Percentiles rank a stretch among this genome's conserved stretches.
phyloP scores from a whole-genome alignment of 2,113 vertebrate genomes.

The Ictalurus punctatus region DNA sequence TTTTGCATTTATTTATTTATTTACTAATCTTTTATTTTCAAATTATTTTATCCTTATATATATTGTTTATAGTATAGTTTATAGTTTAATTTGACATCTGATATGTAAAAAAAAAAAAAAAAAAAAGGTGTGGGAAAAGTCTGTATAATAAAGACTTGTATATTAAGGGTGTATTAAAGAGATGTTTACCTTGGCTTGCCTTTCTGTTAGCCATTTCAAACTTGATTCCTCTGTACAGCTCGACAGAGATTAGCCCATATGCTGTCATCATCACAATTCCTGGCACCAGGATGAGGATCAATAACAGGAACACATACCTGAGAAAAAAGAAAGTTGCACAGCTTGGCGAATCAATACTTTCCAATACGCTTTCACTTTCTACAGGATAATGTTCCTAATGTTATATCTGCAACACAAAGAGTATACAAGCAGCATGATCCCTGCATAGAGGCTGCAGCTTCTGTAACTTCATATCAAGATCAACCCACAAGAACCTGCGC shows the following conservation, averaged over 20 bases:
- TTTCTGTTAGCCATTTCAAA: conserved; percentile 85
- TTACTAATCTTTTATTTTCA: not conserved
- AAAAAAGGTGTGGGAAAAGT: not conserved
- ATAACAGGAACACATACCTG: conserved; percentile 90
- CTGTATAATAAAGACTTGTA: not conserved
- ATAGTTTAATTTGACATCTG: not conserved
- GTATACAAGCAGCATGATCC: not conserved
- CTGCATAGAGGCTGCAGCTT: not conserved
- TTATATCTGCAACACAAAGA: conserved; percentile 1
- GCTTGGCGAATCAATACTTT: conserved; percentile 16
- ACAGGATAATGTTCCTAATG: conserved; percentile 29
- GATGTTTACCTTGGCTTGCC: conserved; percentile 79
- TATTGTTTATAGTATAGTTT: not conserved
- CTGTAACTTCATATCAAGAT: not conserved
- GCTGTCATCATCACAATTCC: conserved; percentile 93
- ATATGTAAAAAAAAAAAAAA: not conserved
- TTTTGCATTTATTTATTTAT: not conserved
- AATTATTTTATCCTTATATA: not conserved
- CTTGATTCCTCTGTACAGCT: conserved; percentile 92
- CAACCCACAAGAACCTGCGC: not conserved
- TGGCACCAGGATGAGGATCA: conserved; percentile 92
- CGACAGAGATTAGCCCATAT: conserved; percentile 91
- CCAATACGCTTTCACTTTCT: conserved; percentile 10
- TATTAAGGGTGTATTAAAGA: not conserved
- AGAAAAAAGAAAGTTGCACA: conserved; percentile 30